A percentile compares a stretch with the other conserved stretches of the same genome.
phyloP scores from a whole-genome alignment of 1,140 invertebrate species.

The Lasioglossum albipes region DNA sequence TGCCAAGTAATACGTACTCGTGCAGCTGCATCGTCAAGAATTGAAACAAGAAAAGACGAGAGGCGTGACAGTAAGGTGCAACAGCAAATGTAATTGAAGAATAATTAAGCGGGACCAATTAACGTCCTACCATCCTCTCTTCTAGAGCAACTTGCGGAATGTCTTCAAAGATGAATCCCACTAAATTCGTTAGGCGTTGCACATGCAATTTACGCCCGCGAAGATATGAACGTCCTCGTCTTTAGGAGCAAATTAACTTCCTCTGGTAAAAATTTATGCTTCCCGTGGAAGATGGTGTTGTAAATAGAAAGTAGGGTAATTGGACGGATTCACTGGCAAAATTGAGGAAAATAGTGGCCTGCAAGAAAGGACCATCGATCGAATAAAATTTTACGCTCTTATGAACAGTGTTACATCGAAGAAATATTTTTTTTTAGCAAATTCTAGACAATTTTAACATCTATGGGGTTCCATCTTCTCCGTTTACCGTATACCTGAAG shows the following conservation, averaged over 20 bases:
- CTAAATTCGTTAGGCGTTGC: slow-evolving; percentile 19
- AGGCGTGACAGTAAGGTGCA: slow-evolving; percentile 1
- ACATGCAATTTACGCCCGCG: slow-evolving; percentile 26
- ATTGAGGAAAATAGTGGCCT: background rate
- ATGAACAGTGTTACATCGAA: too few species aligned
- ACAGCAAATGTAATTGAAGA: slow-evolving; percentile 51
- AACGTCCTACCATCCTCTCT: slow-evolving; percentile 21
- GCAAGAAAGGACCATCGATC: background rate
- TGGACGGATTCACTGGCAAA: background rate
- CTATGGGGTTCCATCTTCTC: too few species aligned
- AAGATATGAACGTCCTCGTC: slow-evolving; percentile 6
- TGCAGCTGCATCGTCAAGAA: slow-evolving; percentile 30
- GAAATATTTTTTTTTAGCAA: too few species aligned
- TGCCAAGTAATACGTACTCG: slow-evolving; percentile 17
- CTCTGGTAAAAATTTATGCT: slow-evolving; percentile 6
- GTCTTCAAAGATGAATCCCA: slow-evolving; percentile 36
- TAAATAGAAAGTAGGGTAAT: background rate
- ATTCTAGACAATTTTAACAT: too few species aligned
- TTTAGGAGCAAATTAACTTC: slow-evolving; percentile 24
- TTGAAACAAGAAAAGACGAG: background rate
- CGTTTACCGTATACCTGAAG: too few species aligned
- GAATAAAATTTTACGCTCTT: too few species aligned
- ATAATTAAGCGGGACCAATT: slow-evolving; percentile 57
- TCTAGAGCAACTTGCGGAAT: slow-evolving; percentile 15
- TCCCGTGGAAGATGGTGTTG: background rate